These are phyloP conservation scores for Dastarcus helophoroides DNA, from an alignment of 2,888 invertebrate genomes.

Conservation along the genomic window DNA sequence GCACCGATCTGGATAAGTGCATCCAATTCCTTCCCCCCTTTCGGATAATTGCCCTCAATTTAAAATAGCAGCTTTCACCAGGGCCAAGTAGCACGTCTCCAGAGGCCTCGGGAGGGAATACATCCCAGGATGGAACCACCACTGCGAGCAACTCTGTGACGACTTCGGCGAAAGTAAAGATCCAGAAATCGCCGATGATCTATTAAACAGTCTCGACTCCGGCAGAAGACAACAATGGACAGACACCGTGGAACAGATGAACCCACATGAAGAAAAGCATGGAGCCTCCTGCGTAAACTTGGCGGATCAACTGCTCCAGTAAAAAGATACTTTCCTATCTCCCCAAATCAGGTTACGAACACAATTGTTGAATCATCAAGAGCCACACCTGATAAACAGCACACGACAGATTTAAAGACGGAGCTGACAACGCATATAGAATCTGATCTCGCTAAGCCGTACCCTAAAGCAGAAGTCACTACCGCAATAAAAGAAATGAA, in stretches of 20 bases:
- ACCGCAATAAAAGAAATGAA: no score
- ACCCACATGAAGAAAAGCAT: slow-evolving; percentile 6
- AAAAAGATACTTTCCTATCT: no score
- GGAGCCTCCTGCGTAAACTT: slow-evolving; percentile 4
- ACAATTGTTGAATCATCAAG: no score
- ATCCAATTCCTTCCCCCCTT: slow-evolving; percentile 5
- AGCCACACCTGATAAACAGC: no score
- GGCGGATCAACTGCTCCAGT: no score
- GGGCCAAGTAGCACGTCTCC: slow-evolving; percentile 9
- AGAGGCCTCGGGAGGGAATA: slow-evolving; percentile 10
- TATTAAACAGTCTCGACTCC: slow-evolving; percentile 4
- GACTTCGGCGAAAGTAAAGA: slow-evolving; percentile 2
- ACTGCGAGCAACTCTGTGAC: slow-evolving; percentile 5
- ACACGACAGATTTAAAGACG: no score
- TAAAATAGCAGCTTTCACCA: slow-evolving; percentile 4
- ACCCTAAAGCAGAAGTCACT: no score
- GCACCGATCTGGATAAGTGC: slow-evolving; percentile 2
- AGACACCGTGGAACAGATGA: slow-evolving; percentile 1
- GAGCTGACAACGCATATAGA: no score
- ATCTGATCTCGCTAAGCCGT: no score
- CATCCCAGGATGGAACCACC: slow-evolving; percentile 9
- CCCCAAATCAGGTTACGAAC: no score
- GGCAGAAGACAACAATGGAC: slow-evolving; percentile 5
- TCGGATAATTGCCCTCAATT: slow-evolving; percentile 7
- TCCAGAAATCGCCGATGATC: slow-evolving; percentile 5